Evolutionary conservation across 2,113 vertebrate genomes (phyloP), one percentile per base, ranked within the genome.

Genomic region (Acrocephalus arundinaceus): DNA sequence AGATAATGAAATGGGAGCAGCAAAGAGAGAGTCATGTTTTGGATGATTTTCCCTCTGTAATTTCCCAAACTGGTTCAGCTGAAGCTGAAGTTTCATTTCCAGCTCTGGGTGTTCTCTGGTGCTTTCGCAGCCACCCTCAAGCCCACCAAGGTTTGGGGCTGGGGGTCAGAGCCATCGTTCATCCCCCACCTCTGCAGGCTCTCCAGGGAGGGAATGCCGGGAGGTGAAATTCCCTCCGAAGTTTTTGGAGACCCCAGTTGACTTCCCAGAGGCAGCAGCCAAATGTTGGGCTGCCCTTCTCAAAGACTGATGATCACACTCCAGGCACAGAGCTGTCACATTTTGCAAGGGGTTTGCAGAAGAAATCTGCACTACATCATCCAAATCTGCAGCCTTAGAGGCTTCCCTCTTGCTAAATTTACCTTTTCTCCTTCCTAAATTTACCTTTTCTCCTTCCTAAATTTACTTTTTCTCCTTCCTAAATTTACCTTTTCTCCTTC

Each of bases 401-500:
- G 65, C 83, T 95, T 87, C 57, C 68, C 39, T 74, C 43, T 63
- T 75, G 75, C 75, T 58, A 13, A 46, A 48, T 87, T 94, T 87
- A 80, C 82, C 57, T 94, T 91, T 67, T 63, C 91, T 31, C 68
- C 86, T 73, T 89, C 87, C 58, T 20, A 74, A 70, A 31, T 86
- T 94, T 87, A 76, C 79, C 9, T 94, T 89, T 70, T 68, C 91
- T 33, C 66, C 84, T 77, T 85, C 89, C 54, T 15, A 74, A 65
- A 31, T 87, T 91, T 86, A 68, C 79, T 10, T 94, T 89, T 62
- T 67, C 90, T 33, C 67, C 83, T 68, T 86, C 87, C 52, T 15
- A 72, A 63, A 23, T 83, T 93, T 85, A 74, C 78, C 55, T 93
- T 90, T 59, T 61, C 89, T 27, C 79, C 84, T 78, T 85, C 90